Evolutionary conservation across 2,113 vertebrate species (phyloP).

Genomic region (Sylvicapra grimmia): DNA sequence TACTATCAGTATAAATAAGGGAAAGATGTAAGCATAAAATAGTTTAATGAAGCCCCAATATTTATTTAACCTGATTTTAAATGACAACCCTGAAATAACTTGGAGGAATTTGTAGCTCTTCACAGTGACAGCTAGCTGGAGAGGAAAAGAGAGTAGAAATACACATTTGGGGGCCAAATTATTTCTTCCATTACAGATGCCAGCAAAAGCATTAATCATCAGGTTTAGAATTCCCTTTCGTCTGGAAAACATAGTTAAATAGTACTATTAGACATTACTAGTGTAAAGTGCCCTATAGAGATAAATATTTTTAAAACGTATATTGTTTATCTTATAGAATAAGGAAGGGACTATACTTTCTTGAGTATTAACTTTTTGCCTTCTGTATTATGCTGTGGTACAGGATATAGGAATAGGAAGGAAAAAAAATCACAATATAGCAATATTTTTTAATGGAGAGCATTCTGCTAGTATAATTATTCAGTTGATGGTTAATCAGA

Average conservation of each 20-base stretch:
- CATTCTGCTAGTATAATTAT: neutral
- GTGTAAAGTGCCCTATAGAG: neutral
- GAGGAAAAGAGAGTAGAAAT: neutral
- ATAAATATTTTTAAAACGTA: neutral
- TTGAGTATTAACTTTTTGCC: neutral
- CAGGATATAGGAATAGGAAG: neutral
- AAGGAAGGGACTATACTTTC: neutral
- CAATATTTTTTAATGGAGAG: neutral
- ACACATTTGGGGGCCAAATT: slow-evolving; percentile 5
- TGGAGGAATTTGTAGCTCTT: slow-evolving; percentile 5
- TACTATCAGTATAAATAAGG: slow-evolving; percentile 23
- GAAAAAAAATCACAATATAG: neutral
- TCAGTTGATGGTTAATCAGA: neutral
- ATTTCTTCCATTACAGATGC: slow-evolving; percentile 7
- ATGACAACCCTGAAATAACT: neutral
- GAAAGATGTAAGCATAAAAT: neutral
- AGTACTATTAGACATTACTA: neutral
- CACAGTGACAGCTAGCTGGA: neutral
- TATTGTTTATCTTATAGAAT: neutral
- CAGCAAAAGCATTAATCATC: slow-evolving; percentile 42
- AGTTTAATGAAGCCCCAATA: neutral
- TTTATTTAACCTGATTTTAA: slow-evolving; percentile 49
- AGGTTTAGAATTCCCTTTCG: slow-evolving; percentile 14
- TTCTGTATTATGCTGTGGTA: neutral
- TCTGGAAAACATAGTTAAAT: slow-evolving; percentile 27